These are phyloP conservation scores for Drosophila pectinifera DNA, from an alignment of 1,140 invertebrate genomes.

Conservation along the genomic window DNA sequence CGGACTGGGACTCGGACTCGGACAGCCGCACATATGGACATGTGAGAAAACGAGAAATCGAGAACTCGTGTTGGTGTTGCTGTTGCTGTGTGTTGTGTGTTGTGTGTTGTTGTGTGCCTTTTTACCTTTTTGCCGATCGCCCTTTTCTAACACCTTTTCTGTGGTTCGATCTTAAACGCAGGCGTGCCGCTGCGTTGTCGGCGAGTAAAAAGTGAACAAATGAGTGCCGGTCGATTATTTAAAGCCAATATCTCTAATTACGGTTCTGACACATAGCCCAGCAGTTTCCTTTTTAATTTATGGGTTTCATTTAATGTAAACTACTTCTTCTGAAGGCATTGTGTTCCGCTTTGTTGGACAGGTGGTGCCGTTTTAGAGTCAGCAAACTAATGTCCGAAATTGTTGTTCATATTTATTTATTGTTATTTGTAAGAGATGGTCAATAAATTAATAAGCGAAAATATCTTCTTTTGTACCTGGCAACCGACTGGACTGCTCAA, in stretches of 20 bases:
- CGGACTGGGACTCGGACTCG: constrained; percentile 12
- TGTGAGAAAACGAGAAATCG: constrained; percentile 37
- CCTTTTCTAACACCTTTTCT: constrained; percentile 77
- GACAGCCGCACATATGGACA: constrained; percentile 20
- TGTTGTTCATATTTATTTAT: constrained; percentile 17
- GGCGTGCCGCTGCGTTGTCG: constrained; percentile 77
- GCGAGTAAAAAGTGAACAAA: constrained; percentile 74
- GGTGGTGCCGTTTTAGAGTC: constrained; percentile 51
- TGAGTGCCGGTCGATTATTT: constrained; percentile 61
- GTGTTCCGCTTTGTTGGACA: constrained; percentile 67
- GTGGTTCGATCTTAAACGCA: constrained; percentile 60
- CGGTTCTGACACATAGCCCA: constrained; percentile 72
- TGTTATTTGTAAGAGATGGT: constrained; percentile 11
- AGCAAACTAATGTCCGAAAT: constrained; percentile 42
- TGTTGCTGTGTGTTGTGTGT: no score
- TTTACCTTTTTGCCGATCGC: constrained; percentile 57
- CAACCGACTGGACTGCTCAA: not conserved
- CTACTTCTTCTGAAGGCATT: constrained; percentile 59
- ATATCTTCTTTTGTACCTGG: not conserved
- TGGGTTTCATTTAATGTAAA: constrained; percentile 70
- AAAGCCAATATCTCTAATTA: constrained; percentile 79
- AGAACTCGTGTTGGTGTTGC: constrained; percentile 10
- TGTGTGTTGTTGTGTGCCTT: constrained; percentile 42
- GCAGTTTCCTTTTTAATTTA: constrained; percentile 76
- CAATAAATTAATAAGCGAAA: constrained; percentile 19